These are phyloP conservation scores for Ceryle rudis DNA, from an alignment of 2,797 vertebrate genomes.

Conservation along the genomic window DNA sequence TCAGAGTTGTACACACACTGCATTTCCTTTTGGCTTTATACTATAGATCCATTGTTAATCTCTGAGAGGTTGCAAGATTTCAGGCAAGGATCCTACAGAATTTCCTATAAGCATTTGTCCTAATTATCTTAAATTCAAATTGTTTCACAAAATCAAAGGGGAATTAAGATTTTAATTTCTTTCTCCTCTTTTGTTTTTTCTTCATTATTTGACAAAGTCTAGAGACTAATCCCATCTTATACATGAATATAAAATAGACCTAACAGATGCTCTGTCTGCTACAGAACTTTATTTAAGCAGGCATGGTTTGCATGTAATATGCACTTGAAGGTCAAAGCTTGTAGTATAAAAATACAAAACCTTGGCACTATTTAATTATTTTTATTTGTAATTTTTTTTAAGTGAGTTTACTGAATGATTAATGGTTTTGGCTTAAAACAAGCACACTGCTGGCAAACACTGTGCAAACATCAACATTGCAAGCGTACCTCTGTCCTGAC, in stretches of 20 bases:
- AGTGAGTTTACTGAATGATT: conserved; percentile 50
- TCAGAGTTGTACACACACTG: fast-evolving
- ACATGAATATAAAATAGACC: conserved; percentile 68
- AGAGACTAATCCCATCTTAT: conserved; percentile 68
- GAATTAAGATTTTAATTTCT: conserved; percentile 66
- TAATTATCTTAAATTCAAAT: conserved; percentile 59
- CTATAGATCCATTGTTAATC: background rate
- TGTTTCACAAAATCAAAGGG: conserved; percentile 49
- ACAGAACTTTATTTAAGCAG: conserved; percentile 53
- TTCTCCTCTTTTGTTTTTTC: conserved; percentile 54
- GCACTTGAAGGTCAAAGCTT: conserved; percentile 34
- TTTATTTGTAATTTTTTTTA: conserved; percentile 32
- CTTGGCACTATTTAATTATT: conserved; percentile 27
- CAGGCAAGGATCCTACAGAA: conserved; percentile 15
- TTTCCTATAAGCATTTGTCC: conserved; percentile 21
- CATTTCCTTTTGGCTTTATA: background rate
- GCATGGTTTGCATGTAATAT: conserved; percentile 32
- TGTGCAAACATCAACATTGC: conserved; percentile 35
- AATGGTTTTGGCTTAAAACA: conserved; percentile 27
- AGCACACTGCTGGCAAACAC: background rate
- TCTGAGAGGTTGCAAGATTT: background rate
- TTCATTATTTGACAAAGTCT: conserved; percentile 65
- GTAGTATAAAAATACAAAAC: conserved; percentile 13
- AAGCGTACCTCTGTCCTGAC: background rate
- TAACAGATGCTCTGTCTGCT: conserved; percentile 69